Evolutionary conservation across 2,888 invertebrate species (phyloP).

Genomic region (Mechanitis messenoides): DNA sequence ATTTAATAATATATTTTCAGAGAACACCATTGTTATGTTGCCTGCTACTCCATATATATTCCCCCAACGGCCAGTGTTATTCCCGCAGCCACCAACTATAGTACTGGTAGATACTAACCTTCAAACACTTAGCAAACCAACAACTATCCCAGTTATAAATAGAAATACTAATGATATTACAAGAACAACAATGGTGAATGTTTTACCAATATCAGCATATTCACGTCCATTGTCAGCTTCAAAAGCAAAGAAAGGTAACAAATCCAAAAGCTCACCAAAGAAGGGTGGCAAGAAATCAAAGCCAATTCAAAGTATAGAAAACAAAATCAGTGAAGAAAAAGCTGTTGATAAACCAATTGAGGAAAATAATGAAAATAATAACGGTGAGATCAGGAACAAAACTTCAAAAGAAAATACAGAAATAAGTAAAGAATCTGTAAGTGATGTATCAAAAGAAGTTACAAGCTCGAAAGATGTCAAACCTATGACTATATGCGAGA

Average conservation of each 20-base stretch:
- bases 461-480: not conserved
- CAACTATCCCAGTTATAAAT: constrained; percentile 49
- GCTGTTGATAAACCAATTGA: not conserved
- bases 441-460: not conserved
- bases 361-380: not conserved
- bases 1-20: constrained; percentile 39
- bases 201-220: constrained; percentile 70
- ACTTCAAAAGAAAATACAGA: not conserved
- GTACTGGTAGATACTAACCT: constrained; percentile 60
- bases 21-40: constrained; percentile 63
- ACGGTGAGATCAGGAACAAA: not conserved
- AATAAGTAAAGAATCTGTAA: not conserved
- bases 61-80: constrained; percentile 62
- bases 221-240: constrained; percentile 60
- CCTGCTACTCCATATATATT: constrained; percentile 66
- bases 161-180: constrained; percentile 61
- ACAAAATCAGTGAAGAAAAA: constrained; percentile 10
- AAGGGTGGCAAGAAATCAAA: constrained; percentile 30
- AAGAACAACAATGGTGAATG: constrained; percentile 71
- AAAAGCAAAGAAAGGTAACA: constrained; percentile 55
- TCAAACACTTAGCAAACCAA: constrained; percentile 52
- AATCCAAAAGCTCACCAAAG: constrained; percentile 38
- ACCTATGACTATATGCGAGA: not conserved
- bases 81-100: constrained; percentile 62
- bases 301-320: constrained; percentile 9